Base-by-base conservation (phyloP, 2,888 invertebrate genomes). In the Dryobota labecula region DNA sequence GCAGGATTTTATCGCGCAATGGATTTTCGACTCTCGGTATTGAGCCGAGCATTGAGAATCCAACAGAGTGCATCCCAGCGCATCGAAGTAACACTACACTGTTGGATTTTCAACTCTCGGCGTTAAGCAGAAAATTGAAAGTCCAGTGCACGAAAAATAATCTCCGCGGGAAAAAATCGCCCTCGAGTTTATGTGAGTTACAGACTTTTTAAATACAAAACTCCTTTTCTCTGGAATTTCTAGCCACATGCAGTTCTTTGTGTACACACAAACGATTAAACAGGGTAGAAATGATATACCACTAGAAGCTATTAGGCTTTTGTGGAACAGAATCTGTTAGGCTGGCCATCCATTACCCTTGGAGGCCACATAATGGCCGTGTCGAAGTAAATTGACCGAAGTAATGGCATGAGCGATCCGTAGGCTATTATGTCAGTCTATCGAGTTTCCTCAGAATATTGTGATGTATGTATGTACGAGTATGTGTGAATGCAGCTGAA, bases 351-450 rank as follows among this genome's bases (percentile, higher is more conserved):
- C 43, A 68, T 81, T 81, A 79, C 33, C 53, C 53, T 60, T 20
- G 38, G 18, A 53, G 49, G 71, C 51, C 64, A 49, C 43, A 54
- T 67, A 76, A 81, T 76, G 33, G 64, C 38, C 36, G 49, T 49
- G 61, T 67, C 53, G 47, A 51, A 81, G 77, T 68, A 79, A 71
- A 79, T 79, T 76, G 77, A 76, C 77, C 72, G 56, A 8, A 2
- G 11, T 76, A 79, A 79, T 81, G 38, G 72, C 77, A 61, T 57
- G 57, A 41, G 53, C 36, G 20, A 53, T 53, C 54, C 38, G 27
- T 24, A 41, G 33, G 9, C 63, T 53, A 67, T 65, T 70, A 70
- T 49, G 41, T 27, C 38, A 43, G 33, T 20, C 43, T 67, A 76
- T 76, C 43, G 54, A 49, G 43, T 81, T 67, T 7, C 20, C 54